phyloP scores from a whole-genome alignment of 2,113 vertebrate genomes.

The Plotosus lineatus region DNA sequence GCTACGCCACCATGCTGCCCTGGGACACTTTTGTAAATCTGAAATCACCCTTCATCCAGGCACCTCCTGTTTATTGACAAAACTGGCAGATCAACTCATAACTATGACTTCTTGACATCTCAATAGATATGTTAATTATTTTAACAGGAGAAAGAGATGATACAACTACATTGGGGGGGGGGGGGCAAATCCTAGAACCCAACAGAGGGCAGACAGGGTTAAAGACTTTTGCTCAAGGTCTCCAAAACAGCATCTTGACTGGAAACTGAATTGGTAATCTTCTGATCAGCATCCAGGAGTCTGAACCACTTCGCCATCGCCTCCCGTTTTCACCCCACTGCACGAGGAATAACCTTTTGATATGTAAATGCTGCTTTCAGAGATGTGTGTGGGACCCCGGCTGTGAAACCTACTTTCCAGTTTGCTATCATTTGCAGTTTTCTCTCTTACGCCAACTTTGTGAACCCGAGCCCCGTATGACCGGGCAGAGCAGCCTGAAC shows the following conservation, averaged over 20 bases:
- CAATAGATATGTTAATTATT: not conserved
- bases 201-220: not conserved
- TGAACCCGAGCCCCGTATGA: not conserved
- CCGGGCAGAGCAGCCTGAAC: not conserved
- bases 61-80: not conserved
- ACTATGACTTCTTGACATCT: not conserved
- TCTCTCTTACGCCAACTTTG: not conserved
- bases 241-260: not conserved
- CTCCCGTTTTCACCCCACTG: not conserved
- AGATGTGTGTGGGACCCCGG: not conserved
- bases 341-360: not conserved
- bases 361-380: constrained; percentile 7
- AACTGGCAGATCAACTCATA: not conserved
- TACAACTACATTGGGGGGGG: too few relatives aligned
- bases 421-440: not conserved
- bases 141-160: not conserved
- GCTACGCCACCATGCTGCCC: too few relatives aligned
- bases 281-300: not conserved
- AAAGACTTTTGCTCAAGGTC: not conserved
- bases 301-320: not conserved
- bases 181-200: not conserved
- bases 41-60: not conserved
- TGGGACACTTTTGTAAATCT: not conserved
- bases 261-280: not conserved
- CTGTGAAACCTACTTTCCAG: too few relatives aligned